phyloP scores from a whole-genome alignment of 1,140 invertebrate species.

The Phymastichus coffea region DNA sequence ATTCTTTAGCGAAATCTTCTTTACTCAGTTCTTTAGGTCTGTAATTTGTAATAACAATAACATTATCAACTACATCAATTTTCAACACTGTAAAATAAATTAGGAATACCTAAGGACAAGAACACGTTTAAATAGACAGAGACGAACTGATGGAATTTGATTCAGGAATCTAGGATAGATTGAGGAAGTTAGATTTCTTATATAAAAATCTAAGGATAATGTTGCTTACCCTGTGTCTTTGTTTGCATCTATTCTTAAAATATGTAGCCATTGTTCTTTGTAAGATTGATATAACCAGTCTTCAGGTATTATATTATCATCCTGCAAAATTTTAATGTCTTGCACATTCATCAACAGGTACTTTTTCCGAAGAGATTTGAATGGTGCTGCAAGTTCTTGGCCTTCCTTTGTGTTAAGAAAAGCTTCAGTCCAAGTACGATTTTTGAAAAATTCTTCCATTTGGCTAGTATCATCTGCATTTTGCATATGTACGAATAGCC shows the following conservation, averaged over 20 bases:
- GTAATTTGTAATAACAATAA: slow-evolving; percentile 19
- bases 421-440: slow-evolving; percentile 49
- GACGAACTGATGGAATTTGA: slow-evolving; percentile 22
- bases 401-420: slow-evolving; percentile 66
- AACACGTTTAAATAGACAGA: slow-evolving; percentile 24
- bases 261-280: slow-evolving; percentile 69
- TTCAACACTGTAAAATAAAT: background rate
- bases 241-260: slow-evolving; percentile 70
- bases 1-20: slow-evolving; percentile 62
- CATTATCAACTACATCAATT: background rate
- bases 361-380: slow-evolving; percentile 67
- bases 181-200: slow-evolving; percentile 16
- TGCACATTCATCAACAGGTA: slow-evolving; percentile 71
- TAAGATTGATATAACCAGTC: slow-evolving; percentile 68
- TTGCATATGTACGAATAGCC: slow-evolving; percentile 47
- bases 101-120: slow-evolving; percentile 20
- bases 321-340: slow-evolving; percentile 68
- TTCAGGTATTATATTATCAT: slow-evolving; percentile 71
- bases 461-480: slow-evolving; percentile 44
- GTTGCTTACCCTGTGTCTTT: slow-evolving; percentile 65
- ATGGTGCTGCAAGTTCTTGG: slow-evolving; percentile 60
- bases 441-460: slow-evolving; percentile 54
- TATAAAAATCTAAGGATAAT: background rate
- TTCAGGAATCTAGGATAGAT: slow-evolving; percentile 29
- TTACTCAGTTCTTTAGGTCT: slow-evolving; percentile 59